Percentiles rank a stretch among this genome's conserved stretches.
Conservation (phyloP, 2,797 vertebrate genomes). For the Anguilla megastoma region DNA sequence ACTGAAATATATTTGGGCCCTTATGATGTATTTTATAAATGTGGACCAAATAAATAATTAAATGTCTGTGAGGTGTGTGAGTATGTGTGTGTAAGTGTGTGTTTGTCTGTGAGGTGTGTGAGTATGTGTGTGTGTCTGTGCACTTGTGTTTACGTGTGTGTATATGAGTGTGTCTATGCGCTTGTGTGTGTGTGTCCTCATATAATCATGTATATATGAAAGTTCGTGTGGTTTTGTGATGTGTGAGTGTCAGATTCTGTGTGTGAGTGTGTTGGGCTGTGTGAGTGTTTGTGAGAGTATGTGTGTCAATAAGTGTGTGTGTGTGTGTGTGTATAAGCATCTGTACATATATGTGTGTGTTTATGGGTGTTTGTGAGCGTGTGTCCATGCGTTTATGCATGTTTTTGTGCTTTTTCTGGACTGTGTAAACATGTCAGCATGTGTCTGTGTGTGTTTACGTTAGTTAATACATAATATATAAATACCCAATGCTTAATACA, state of each 20-base stretch:
- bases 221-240: neutral
- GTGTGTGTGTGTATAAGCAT: neutral
- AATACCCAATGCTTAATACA: neutral
- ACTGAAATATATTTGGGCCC: too few relatives aligned
- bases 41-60: too few relatives aligned
- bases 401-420: neutral
- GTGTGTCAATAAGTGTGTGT: neutral
- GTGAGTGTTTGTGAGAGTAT: too few relatives aligned
- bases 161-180: conserved; percentile 23
- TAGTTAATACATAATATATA: neutral
- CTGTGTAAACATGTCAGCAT: neutral
- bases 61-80: too few relatives aligned
- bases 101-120: conserved; percentile 3
- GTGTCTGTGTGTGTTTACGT: neutral
- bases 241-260: neutral
- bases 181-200: conserved; percentile 26
- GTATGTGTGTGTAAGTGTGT: conserved; percentile 25
- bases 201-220: neutral
- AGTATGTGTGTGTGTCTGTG: conserved; percentile 34
- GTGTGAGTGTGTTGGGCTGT: neutral
- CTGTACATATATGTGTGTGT: neutral
- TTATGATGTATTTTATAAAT: too few relatives aligned
- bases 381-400: neutral
- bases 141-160: conserved; percentile 26
- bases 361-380: neutral